Evolutionary conservation across 2,888 invertebrate genomes (phyloP).

Genomic region (Epinotia demarniana): DNA sequence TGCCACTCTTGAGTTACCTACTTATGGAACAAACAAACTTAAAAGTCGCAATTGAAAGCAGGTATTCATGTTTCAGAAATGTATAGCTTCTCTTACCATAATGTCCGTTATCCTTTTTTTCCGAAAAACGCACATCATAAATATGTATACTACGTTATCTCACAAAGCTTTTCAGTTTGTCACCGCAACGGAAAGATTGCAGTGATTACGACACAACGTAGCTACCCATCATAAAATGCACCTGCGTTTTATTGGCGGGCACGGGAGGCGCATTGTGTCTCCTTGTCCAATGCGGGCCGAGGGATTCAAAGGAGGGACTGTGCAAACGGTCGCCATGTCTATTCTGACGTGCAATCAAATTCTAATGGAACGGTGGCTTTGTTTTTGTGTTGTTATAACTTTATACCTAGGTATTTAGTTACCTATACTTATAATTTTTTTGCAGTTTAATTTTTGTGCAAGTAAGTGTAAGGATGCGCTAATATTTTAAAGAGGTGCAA

Average conservation of each 20-base stretch:
- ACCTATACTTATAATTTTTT: no score
- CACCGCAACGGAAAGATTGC: background rate
- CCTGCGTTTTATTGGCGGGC: constrained; percentile 35
- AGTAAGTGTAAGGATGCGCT: no score
- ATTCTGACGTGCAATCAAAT: constrained; percentile 7
- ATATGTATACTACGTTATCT: background rate
- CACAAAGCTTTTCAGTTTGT: background rate
- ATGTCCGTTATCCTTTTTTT: background rate
- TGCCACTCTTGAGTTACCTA: no score
- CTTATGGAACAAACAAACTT: no score
- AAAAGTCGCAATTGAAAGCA: no score
- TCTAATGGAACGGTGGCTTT: background rate
- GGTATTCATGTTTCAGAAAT: no score
- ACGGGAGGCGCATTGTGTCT: constrained; percentile 28
- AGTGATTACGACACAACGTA: background rate
- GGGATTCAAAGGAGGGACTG: constrained; percentile 22
- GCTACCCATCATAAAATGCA: constrained; percentile 13
- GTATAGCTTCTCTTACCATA: no score
- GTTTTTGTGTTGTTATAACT: background rate
- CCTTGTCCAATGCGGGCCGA: constrained; percentile 31
- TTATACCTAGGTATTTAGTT: background rate
- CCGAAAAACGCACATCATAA: background rate
- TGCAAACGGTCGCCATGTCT: constrained; percentile 21
- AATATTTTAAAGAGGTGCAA: no score
- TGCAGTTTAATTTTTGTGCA: no score